Base-by-base conservation (phyloP, 35 echinoderm and acorn worm genomes). In the Patiria miniata region DNA sequence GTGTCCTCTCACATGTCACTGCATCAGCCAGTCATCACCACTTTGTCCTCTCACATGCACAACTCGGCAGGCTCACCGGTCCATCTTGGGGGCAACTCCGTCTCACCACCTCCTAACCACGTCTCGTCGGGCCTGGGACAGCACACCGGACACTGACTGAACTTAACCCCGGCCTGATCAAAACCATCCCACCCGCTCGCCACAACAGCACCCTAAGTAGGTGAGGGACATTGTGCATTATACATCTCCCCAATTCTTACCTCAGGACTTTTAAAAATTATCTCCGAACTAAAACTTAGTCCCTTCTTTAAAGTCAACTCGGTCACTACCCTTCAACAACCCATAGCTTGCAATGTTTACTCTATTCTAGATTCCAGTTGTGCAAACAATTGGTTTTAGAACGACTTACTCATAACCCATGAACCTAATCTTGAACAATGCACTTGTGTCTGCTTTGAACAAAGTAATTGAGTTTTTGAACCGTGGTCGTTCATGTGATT, bases 11-110 rank as follows among this genome's bases (percentile, higher is more conserved):
- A 78, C 15, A 82, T 54, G 38, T 57, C 51, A 21, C 50, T 81
- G 15, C 88, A 90, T 40, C 87, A 89, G 22, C 88, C 88, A 4
- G 88, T 90, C 12, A 90, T 90, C 54, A 90, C 88, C 30, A 90
- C 77, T 15, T 36, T 90, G 37, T 83, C 88, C 40, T 90, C 88
- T 7, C 81, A 83, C 29, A 26, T 32, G 39, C 88, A 84, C 61
- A 58, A 68, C 18, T 54, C 61, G 19, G 38, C 88, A 5, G 68
- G 88, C 3, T 90, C 88, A 32, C 88, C 88, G n/a, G 83, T 90
- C 29, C 88, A 90, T 60, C 65, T 82, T 26, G 61, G 80, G 36
- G 54, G 57, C n/a, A 39, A 55, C 29, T 90, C 88, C 39, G 81
- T 90, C 0, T 90, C 88, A 56, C 88, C 88, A 21, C 88, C 88